Conservation (phyloP, 2,797 vertebrate genomes). For the Anabas testudineus region DNA sequence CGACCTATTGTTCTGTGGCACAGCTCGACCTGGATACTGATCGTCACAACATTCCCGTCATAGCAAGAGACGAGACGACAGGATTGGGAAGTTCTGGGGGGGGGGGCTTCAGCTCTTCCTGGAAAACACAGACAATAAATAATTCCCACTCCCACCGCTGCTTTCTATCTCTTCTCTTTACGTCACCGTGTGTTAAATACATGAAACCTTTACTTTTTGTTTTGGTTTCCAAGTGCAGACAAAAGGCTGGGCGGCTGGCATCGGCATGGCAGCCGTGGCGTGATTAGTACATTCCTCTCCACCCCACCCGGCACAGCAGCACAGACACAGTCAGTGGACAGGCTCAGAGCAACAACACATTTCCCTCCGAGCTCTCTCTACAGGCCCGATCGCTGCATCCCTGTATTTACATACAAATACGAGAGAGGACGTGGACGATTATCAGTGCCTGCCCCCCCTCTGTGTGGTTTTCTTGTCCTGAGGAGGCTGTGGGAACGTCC, state of each 20-base stretch:
- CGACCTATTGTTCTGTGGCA: conserved; percentile 48
- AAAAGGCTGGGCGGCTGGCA: conserved; percentile 53
- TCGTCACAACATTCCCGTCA: conserved; percentile 59
- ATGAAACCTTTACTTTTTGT: conserved; percentile 12
- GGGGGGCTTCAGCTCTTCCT: conserved; percentile 17
- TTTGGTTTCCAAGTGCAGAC: conserved; percentile 54
- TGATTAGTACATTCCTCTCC: conserved; percentile 79
- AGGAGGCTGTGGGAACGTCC: conserved; percentile 21
- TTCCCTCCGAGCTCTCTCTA: conserved; percentile 28
- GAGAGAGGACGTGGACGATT: conserved; percentile 53
- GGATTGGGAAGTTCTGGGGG: conserved; percentile 7
- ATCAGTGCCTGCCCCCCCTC: conserved; percentile 12
- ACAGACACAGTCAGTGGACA: conserved; percentile 15
- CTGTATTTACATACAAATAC: conserved; percentile 77
- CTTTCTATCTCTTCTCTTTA: background rate
- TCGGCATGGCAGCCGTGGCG: conserved; percentile 54
- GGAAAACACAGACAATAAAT: conserved; percentile 21
- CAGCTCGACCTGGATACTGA: conserved; percentile 35
- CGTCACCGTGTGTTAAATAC: background rate
- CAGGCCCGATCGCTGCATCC: conserved; percentile 37
- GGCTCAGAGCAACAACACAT: conserved; percentile 37
- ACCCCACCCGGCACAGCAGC: conserved; percentile 48
- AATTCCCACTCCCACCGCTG: background rate
- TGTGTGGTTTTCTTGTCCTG: background rate
- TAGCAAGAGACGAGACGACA: conserved; percentile 27